Evolutionary conservation across 2,888 invertebrate species (phyloP), one percentile per base, ranked within the genome.

Genomic region (Drepanosiphum platanoidis): DNA sequence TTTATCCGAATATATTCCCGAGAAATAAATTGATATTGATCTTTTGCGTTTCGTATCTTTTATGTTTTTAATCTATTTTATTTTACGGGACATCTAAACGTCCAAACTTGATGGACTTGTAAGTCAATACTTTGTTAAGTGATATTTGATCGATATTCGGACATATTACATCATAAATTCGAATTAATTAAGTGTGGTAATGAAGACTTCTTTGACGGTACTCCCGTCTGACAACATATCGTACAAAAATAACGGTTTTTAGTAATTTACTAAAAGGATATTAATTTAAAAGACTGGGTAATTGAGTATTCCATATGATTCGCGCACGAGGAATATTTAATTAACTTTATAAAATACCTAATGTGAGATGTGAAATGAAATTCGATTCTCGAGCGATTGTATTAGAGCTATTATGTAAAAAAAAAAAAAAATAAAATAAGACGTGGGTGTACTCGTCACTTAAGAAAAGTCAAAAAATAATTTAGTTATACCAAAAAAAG

Each of bases 231-330:
- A 58, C 8, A n/a, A 58, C 8, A 58, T n/a, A 58, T 58, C n/a
- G n/a, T n/a, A 58, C 58, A 58, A 58, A 58, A 58, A 58, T n/a
- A 58, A 7, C n/a, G n/a, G 58, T n/a, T 58, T n/a, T 58, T 58
- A 22, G n/a, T 58, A 58, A 58, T 58, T 27, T 36, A 27, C 27
- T 61, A 39, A 61, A 39, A 77, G 27, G 27, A 61, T 77, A 27
- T 61, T 34, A 61, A 77, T 77, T 77, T 36, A 1, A 77, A 61
- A 77, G 27, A 39, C 39, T 9, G n/a, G n/a, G n/a, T n/a, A 39
- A 77, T 61, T 61, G 30, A 8, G 32, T 77, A 18, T 61, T 27
- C 18, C 32, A 30, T 15, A 66, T 32, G 15, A 66, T 15, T 58
- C 7, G 58, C n/a, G 58, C n/a, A 58, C 7, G 46, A 1, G n/a